A percentile compares a stretch with the other conserved stretches of the same genome.
phyloP scores from a whole-genome alignment of 1,140 invertebrate genomes.

The Mactra quadrangularis region DNA sequence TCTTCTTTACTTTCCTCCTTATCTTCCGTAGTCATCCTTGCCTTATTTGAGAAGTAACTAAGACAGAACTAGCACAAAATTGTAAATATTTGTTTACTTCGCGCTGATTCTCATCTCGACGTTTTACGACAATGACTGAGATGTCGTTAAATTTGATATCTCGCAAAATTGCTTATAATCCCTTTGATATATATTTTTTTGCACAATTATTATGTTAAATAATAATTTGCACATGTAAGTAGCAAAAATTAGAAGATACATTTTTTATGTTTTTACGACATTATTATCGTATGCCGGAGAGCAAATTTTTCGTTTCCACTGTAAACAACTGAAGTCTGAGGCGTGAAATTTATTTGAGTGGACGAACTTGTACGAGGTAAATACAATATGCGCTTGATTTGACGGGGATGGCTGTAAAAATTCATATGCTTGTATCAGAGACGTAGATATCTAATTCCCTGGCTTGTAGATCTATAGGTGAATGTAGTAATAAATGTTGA shows the following conservation, averaged over 20 bases:
- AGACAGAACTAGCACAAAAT: background rate
- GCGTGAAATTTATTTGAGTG: background rate
- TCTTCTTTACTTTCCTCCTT: background rate
- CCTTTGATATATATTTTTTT: too few relatives aligned
- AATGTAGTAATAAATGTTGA: too few relatives aligned
- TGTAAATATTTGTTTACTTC: background rate
- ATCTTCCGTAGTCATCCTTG: conserved; percentile 1
- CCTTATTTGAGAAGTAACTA: background rate
- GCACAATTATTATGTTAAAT: too few relatives aligned
- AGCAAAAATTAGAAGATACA: too few relatives aligned
- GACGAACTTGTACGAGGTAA: background rate
- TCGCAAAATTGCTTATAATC: too few relatives aligned
- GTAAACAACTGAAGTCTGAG: conserved; percentile 42
- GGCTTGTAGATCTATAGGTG: too few relatives aligned
- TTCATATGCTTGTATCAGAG: too few relatives aligned
- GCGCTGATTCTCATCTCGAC: conserved; percentile 4
- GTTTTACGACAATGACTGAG: conserved; percentile 15
- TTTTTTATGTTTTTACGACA: conserved; percentile 26
- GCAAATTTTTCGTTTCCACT: conserved; percentile 45
- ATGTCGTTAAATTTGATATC: conserved; percentile 34
- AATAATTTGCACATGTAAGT: too few relatives aligned
- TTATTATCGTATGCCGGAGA: conserved; percentile 1
- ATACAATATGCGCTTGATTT: too few relatives aligned
- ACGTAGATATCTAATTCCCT: too few relatives aligned
- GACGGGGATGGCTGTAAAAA: too few relatives aligned